A percentile compares a stretch with the other conserved stretches of the same genome.
Evolutionary conservation across 2,888 invertebrate species (phyloP).

Genomic region (Euzophera pinguis): DNA sequence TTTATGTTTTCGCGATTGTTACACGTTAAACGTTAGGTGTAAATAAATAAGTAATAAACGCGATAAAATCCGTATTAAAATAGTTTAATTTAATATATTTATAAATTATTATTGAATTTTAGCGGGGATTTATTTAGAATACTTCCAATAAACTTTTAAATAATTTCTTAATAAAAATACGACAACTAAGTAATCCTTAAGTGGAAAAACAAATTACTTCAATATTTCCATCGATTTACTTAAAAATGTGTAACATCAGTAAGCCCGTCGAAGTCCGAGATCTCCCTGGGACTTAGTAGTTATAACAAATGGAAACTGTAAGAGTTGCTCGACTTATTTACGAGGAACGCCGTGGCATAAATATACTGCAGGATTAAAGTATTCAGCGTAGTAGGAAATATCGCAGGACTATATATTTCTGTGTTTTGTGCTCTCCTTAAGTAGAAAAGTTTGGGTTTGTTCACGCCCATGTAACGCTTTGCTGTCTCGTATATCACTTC

Average conservation of each 20-base stretch:
- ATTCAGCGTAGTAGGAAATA: conserved; percentile 53
- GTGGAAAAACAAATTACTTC: conserved; percentile 16
- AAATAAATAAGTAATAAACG: too few species aligned
- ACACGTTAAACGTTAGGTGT: too few species aligned
- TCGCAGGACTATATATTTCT: conserved; percentile 40
- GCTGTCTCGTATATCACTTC: conserved; percentile 6
- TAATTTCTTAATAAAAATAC: background rate
- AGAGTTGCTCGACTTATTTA: conserved; percentile 60
- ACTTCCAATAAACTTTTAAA: background rate
- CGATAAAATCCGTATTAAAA: too few species aligned
- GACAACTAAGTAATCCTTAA: too few species aligned
- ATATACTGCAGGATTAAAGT: conserved; percentile 60
- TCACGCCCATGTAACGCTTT: conserved; percentile 15
- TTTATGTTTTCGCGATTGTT: too few species aligned
- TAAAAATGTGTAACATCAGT: conserved; percentile 26
- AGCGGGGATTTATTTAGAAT: background rate
- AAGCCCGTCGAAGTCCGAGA: conserved; percentile 43
- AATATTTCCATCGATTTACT: conserved; percentile 29
- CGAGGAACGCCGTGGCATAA: conserved; percentile 52
- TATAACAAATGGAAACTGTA: conserved; percentile 64
- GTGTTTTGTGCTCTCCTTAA: conserved; percentile 27
- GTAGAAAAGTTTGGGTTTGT: conserved; percentile 34
- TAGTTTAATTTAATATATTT: too few species aligned
- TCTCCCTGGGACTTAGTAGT: conserved; percentile 51
- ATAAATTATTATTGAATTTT: too few species aligned